Conservation (phyloP, 2,797 vertebrate genomes). For the Peromyscus eremicus region DNA sequence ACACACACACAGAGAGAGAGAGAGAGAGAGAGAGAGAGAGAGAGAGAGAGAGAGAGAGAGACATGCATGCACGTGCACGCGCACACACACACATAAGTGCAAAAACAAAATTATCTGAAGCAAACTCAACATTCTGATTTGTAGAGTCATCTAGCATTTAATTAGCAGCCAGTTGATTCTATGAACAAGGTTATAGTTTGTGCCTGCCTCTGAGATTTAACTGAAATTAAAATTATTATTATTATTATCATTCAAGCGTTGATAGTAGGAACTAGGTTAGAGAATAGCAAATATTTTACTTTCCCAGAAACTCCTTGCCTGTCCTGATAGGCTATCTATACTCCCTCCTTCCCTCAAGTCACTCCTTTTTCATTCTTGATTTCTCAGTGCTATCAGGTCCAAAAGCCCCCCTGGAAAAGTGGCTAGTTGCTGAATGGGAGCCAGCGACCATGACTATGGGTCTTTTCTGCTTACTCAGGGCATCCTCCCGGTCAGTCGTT, state of each 20-base stretch:
- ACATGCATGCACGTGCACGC: too few relatives aligned
- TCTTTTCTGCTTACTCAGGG: conserved; percentile 52
- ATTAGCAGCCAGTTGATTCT: neutral
- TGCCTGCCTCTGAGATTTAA: neutral
- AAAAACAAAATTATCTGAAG: neutral
- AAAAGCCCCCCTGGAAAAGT: conserved; percentile 63
- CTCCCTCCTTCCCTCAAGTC: neutral
- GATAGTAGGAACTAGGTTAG: neutral
- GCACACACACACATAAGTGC: too few relatives aligned
- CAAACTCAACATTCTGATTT: neutral
- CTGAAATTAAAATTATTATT: neutral
- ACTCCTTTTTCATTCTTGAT: conserved; percentile 11
- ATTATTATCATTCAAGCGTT: neutral
- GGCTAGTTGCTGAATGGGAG: conserved; percentile 39
- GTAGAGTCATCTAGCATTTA: neutral
- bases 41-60: too few relatives aligned
- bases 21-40: too few relatives aligned
- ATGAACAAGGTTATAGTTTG: neutral
- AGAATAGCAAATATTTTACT: neutral
- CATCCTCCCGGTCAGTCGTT: neutral
- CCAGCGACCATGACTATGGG: conserved; percentile 32
- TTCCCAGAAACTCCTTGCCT: conserved; percentile 31
- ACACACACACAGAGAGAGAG: neutral
- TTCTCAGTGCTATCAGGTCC: conserved; percentile 42
- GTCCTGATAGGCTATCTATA: neutral